These are phyloP conservation scores for Albula glossodonta DNA, from an alignment of 2,113 vertebrate species.

Conservation along the genomic window DNA sequence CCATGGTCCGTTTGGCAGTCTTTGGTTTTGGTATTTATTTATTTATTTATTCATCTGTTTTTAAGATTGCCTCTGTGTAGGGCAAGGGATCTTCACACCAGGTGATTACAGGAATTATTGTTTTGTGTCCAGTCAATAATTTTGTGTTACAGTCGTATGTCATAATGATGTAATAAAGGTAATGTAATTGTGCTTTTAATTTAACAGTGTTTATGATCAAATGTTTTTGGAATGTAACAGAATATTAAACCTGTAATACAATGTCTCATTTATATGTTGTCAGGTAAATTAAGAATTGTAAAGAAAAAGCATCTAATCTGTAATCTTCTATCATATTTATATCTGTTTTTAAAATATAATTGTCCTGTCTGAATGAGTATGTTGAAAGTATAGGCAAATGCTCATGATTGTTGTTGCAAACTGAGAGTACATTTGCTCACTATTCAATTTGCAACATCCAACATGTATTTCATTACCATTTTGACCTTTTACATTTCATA, in stretches of 20 bases:
- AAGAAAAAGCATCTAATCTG: too few species aligned
- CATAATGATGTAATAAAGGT: too few species aligned
- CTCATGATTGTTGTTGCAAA: background rate
- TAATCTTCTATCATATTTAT: too few species aligned
- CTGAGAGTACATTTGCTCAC: background rate
- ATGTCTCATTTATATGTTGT: background rate
- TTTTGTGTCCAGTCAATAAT: background rate
- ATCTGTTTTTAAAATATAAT: too few species aligned
- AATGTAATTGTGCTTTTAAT: too few species aligned
- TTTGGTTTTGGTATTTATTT: conserved; percentile 38
- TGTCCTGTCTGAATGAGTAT: too few species aligned
- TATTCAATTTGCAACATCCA: background rate
- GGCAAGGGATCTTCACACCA: background rate
- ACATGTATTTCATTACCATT: background rate
- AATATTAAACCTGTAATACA: background rate
- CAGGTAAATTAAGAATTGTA: background rate
- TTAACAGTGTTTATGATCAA: background rate
- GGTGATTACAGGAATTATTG: background rate
- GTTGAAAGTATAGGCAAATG: background rate
- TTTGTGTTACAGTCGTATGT: background rate
- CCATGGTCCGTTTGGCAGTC: conserved; percentile 29
- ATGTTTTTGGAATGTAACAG: background rate
- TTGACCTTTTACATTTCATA: background rate
- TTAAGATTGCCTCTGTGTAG: background rate
- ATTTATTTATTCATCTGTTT: background rate